Evolutionary conservation across 2,888 invertebrate genomes (phyloP), one percentile per base, ranked within the genome.

Genomic region (Cetonia aurata): DNA sequence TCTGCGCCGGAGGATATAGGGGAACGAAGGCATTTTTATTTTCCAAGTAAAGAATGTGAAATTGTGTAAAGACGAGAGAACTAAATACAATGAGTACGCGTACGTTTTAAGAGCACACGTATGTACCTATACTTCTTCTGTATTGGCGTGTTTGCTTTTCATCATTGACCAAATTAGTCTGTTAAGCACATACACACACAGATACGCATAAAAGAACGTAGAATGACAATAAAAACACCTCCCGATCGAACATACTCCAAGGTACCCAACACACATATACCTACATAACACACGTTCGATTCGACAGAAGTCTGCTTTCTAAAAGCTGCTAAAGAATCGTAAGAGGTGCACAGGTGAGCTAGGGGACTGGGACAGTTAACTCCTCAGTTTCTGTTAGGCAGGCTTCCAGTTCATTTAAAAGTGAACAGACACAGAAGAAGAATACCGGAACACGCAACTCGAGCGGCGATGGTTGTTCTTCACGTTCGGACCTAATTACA

Each of bases 331-430:
- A 73, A 74, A 70, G 71, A 74, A 74, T 76, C 75, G 73, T 75
- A 70, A 74, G 70, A 73, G 75, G 75, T 46, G 60, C 70, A 75
- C 74, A 75, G 75, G 75, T 75, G 75, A 74, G 69, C 73, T 59
- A 52, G 53, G 56, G 71, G 72, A 73, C 73, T 72, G 73, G 74
- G 75, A 76, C 76, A 76, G 77, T 76, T 76, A 25, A 76, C 73
- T 77, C 72, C 72, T 77, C 72, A 75, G 75, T 77, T 69, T 73
- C 72, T 72, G 72, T 73, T 75, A 67, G 72, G 67, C 73, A 69
- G 73, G 68, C 76, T 71, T 70, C 66, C 71, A 72, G 73, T 71
- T 74, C 70, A 60, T 60, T 60, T 46, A 60, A 60, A 56, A 46
- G 46, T 60, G 48, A 48, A 60, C 60, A 46, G 59, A 59, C 42